Evolutionary conservation across 2,113 vertebrate species (phyloP).

Genomic region (Leucosticte australis): DNA sequence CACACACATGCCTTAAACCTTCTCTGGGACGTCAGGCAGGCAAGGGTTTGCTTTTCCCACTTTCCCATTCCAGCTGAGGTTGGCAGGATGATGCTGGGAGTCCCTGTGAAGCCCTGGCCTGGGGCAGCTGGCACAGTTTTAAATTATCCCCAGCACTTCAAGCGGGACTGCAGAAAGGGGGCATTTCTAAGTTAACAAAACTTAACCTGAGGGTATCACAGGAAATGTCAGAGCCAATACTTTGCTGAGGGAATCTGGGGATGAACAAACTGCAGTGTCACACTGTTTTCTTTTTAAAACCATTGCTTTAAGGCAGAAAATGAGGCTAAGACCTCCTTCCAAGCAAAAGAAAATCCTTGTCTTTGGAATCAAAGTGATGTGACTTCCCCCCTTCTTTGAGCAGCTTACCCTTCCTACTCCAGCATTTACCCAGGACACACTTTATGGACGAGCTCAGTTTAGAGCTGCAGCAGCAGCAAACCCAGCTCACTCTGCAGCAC

Average conservation of each 20-base stretch:
- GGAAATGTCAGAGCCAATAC: neutral
- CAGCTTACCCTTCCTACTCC: neutral
- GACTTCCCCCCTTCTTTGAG: neutral
- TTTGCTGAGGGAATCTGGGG: neutral
- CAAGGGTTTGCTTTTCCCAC: neutral
- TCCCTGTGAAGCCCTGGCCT: neutral
- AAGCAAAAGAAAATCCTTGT: neutral
- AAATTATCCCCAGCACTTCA: neutral
- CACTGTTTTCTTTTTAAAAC: neutral
- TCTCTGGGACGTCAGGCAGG: accelerated
- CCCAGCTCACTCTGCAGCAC: neutral
- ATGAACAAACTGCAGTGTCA: neutral
- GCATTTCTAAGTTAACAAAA: neutral
- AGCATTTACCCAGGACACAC: neutral
- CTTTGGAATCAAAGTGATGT: neutral
- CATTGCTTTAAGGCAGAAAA: neutral
- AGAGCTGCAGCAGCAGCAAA: neutral
- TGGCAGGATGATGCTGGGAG: neutral
- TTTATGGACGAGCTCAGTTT: neutral
- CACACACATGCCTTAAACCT: neutral
- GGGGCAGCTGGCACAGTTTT: neutral
- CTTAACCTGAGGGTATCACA: neutral
- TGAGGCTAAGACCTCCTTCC: neutral
- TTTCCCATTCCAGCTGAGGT: neutral
- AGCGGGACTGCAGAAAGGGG: neutral